Percentiles rank a stretch among this genome's conserved stretches.
phyloP scores from a whole-genome alignment of 2,888 invertebrate genomes.

The Tenthredo scrophulariae region DNA sequence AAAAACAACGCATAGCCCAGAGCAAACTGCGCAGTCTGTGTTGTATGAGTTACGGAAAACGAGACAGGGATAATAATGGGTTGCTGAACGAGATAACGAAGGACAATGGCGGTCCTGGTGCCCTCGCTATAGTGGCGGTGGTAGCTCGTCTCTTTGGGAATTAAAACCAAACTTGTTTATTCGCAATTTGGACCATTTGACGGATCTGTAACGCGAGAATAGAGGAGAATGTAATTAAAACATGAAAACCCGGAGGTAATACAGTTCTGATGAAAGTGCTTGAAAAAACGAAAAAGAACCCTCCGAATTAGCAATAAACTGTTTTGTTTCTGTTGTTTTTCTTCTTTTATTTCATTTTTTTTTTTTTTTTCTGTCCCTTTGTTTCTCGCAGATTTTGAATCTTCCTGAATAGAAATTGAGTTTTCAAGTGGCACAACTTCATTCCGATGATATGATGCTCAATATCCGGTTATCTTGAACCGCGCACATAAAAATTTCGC shows the following conservation, averaged over 20 bases:
- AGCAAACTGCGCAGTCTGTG: constrained; percentile 29
- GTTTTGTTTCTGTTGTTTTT: neutral
- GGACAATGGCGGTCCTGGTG: constrained; percentile 34
- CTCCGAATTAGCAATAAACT: neutral
- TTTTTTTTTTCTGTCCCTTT: neutral
- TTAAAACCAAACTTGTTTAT: constrained; percentile 45
- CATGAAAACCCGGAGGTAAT: constrained; percentile 26
- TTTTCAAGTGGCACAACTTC: neutral
- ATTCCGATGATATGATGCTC: neutral
- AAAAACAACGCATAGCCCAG: constrained; percentile 14
- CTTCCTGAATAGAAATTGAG: neutral
- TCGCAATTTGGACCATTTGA: constrained; percentile 47
- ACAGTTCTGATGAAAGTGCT: neutral
- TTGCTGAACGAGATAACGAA: constrained; percentile 50
- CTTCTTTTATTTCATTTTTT: neutral
- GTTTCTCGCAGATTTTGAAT: neutral
- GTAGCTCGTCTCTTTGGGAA: constrained; percentile 43
- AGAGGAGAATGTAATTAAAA: constrained; percentile 41
- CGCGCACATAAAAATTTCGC: neutral
- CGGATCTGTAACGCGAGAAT: constrained; percentile 45
- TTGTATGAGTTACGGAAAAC: constrained; percentile 48
- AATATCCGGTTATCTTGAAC: neutral
- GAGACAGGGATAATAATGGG: constrained; percentile 50
- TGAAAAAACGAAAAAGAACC: neutral
- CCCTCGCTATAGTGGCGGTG: constrained; percentile 6